Percentiles rank a stretch among this genome's conserved stretches.
phyloP scores from a whole-genome alignment of 2,888 invertebrate genomes.

The Aspidiotus rigidus region DNA sequence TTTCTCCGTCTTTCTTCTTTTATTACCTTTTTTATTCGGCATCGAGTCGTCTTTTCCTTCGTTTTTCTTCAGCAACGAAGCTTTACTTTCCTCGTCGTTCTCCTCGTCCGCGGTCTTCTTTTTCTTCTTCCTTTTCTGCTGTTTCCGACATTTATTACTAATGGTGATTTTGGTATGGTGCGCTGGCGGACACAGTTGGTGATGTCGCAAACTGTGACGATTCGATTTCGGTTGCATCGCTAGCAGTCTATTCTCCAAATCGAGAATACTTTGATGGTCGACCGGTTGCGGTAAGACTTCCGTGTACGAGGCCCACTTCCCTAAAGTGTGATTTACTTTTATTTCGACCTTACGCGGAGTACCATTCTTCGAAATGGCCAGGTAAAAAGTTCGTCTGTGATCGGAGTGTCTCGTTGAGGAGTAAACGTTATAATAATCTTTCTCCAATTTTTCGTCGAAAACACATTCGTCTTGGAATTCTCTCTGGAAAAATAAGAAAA shows the following conservation, averaged over 20 bases:
- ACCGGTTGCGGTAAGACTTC: background rate
- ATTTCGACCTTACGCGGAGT: background rate
- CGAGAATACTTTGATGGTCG: background rate
- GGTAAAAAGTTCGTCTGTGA: background rate
- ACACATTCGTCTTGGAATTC: conserved; percentile 1
- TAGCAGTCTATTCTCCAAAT: background rate
- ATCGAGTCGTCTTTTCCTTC: background rate
- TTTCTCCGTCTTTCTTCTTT: background rate
- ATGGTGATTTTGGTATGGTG: background rate
- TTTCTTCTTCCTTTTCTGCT: background rate
- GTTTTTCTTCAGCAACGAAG: background rate
- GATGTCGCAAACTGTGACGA: conserved; percentile 2
- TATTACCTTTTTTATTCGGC: background rate
- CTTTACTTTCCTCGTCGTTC: background rate
- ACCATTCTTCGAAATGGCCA: background rate
- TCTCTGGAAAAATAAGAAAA: background rate
- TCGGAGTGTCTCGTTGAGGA: background rate
- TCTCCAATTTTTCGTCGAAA: background rate
- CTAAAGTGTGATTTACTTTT: background rate
- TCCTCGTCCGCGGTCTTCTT: background rate
- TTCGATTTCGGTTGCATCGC: background rate
- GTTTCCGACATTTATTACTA: background rate
- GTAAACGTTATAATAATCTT: background rate
- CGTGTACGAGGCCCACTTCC: background rate
- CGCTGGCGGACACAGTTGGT: background rate